A percentile compares a stretch with the other conserved stretches of the same genome.
Evolutionary conservation across 2,797 vertebrate genomes (phyloP).

Genomic region (Cynodonichthys magdalenae): DNA sequence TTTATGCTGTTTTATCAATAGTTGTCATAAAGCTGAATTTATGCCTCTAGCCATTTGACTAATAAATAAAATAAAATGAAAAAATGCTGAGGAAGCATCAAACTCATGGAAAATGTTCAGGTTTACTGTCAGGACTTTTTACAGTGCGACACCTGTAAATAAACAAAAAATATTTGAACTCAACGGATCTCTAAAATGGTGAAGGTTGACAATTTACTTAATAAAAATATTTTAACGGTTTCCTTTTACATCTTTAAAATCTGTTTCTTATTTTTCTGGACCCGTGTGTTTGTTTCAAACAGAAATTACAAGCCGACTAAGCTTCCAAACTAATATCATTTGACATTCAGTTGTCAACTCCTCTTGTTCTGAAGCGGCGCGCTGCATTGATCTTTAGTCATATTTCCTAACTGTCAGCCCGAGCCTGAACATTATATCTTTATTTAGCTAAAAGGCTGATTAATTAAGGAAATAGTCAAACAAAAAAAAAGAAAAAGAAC

Average conservation of each 20-base stretch:
- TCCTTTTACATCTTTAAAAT: background rate
- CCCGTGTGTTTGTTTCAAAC: background rate
- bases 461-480: slow-evolving; percentile 17
- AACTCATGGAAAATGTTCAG: background rate
- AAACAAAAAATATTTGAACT: no score
- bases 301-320: slow-evolving; percentile 4
- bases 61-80: slow-evolving; percentile 25
- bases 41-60: slow-evolving; percentile 2
- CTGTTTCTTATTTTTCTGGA: background rate
- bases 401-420: background rate
- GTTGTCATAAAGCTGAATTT: slow-evolving; percentile 30
- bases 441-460: slow-evolving; percentile 4
- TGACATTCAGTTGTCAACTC: background rate
- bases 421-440: background rate
- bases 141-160: background rate
- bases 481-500: slow-evolving; percentile 3
- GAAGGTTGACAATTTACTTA: background rate
- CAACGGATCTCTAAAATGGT: background rate
- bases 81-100: background rate
- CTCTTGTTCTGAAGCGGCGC: background rate
- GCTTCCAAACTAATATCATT: background rate
- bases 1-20: slow-evolving; percentile 30
- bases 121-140: no score
- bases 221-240: background rate
- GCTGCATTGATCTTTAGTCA: background rate